Percentiles rank a stretch among this genome's conserved stretches.
These are phyloP conservation scores for Pediacus dermestoides DNA, from an alignment of 2,888 invertebrate species.

Conservation along the genomic window DNA sequence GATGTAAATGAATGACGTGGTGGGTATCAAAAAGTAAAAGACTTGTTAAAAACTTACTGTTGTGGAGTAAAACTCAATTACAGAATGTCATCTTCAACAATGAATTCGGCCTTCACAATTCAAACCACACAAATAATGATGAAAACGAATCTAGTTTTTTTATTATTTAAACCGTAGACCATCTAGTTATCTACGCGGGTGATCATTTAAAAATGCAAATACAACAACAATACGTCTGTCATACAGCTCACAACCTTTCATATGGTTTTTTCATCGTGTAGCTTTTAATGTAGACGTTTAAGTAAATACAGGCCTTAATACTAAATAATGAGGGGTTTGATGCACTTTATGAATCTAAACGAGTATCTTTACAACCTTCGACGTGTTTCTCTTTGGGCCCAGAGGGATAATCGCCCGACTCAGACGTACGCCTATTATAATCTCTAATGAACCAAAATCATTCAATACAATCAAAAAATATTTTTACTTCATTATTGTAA, in stretches of 20 bases:
- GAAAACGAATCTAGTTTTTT: constrained; percentile 16
- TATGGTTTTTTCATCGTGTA: neutral
- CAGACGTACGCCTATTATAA: constrained; percentile 15
- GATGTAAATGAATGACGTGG: constrained; percentile 5
- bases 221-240: constrained; percentile 15
- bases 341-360: constrained; percentile 34
- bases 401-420: constrained; percentile 10
- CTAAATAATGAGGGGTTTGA: constrained; percentile 39
- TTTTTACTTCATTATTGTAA: no score
- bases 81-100: constrained; percentile 24
- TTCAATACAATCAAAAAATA: constrained; percentile 13
- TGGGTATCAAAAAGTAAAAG: constrained; percentile 12
- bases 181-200: constrained; percentile 19
- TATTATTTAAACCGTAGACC: constrained; percentile 6
- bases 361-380: constrained; percentile 28
- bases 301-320: constrained; percentile 40
- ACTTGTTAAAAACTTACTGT: constrained; percentile 16
- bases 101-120: constrained; percentile 18
- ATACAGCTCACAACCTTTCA: constrained; percentile 1
- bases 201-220: constrained; percentile 21
- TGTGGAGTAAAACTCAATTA: constrained; percentile 27
- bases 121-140: constrained; percentile 16
- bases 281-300: constrained; percentile 35
- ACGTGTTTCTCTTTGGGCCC: constrained; percentile 5
- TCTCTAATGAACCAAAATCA: constrained; percentile 28